Conservation (phyloP, 2,797 vertebrate species). For the Heteromormyrus szaboi region DNA sequence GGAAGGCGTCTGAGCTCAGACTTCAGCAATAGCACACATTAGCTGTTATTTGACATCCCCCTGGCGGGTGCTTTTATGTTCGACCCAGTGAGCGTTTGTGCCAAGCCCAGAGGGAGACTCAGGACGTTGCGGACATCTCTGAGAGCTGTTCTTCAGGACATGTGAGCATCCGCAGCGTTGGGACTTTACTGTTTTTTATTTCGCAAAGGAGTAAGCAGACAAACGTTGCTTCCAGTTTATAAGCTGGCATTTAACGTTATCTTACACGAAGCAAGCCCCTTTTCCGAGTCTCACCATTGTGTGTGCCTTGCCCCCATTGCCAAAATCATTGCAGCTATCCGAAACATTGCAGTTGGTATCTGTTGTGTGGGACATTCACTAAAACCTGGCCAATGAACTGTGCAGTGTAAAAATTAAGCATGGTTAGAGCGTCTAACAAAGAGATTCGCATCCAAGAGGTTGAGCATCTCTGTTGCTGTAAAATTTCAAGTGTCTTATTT, state of each 20-base stretch:
- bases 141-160: background rate
- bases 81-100: constrained; percentile 17
- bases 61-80: constrained; percentile 24
- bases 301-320: constrained; percentile 21
- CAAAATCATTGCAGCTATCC: background rate
- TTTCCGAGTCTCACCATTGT: constrained; percentile 1
- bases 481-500: constrained; percentile 12
- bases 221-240: background rate
- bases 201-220: background rate
- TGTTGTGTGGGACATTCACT: constrained; percentile 21
- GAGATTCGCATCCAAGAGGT: constrained; percentile 9
- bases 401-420: constrained; percentile 42
- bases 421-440: constrained; percentile 25
- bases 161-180: background rate
- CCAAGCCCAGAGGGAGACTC: constrained; percentile 20
- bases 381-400: constrained; percentile 26
- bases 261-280: background rate
- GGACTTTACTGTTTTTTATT: background rate
- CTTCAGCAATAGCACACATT: constrained; percentile 57
- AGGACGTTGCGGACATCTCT: background rate
- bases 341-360: background rate
- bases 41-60: constrained; percentile 36
- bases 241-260: background rate
- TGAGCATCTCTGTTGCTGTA: constrained; percentile 7
- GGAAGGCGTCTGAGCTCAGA: constrained; percentile 40